phyloP scores from a whole-genome alignment of 1,140 invertebrate species.

The Drosophila hydei region DNA sequence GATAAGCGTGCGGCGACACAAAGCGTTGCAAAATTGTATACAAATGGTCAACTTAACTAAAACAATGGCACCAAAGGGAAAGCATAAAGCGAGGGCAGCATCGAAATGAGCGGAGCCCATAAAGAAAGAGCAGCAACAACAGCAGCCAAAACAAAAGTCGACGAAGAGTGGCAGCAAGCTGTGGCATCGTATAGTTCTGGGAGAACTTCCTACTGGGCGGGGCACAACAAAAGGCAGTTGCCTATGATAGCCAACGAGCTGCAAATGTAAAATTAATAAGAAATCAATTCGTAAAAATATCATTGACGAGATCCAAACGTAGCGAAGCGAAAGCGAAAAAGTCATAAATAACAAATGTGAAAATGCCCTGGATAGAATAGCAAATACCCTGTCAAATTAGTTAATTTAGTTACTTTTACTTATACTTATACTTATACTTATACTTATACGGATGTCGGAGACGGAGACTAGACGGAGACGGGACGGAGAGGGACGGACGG shows the following conservation, averaged over 20 bases:
- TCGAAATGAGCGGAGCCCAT: constrained; percentile 66
- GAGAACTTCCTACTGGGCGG: neutral
- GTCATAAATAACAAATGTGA: constrained; percentile 32
- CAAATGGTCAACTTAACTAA: constrained; percentile 82
- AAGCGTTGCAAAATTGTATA: constrained; percentile 72
- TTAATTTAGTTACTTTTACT: too few relatives aligned
- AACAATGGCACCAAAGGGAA: constrained; percentile 64
- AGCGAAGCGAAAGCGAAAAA: constrained; percentile 37
- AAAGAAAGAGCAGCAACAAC: constrained; percentile 54
- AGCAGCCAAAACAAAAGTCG: constrained; percentile 66
- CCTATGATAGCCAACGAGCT: constrained; percentile 65
- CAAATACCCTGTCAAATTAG: too few relatives aligned
- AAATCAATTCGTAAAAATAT: constrained; percentile 73
- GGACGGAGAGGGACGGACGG: too few relatives aligned
- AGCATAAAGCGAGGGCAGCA: constrained; percentile 45
- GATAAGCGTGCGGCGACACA: constrained; percentile 60
- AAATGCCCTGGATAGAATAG: neutral
- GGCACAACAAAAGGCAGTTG: constrained; percentile 36
- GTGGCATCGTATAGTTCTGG: constrained; percentile 40
- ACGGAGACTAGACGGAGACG: too few relatives aligned
- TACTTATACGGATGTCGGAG: too few relatives aligned
- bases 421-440: neutral
- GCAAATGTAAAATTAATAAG: constrained; percentile 81
- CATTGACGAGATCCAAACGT: constrained; percentile 37
- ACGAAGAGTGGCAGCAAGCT: constrained; percentile 40